Base-by-base conservation (phyloP, 2,797 vertebrate genomes). In the Manis crassicaudata region DNA sequence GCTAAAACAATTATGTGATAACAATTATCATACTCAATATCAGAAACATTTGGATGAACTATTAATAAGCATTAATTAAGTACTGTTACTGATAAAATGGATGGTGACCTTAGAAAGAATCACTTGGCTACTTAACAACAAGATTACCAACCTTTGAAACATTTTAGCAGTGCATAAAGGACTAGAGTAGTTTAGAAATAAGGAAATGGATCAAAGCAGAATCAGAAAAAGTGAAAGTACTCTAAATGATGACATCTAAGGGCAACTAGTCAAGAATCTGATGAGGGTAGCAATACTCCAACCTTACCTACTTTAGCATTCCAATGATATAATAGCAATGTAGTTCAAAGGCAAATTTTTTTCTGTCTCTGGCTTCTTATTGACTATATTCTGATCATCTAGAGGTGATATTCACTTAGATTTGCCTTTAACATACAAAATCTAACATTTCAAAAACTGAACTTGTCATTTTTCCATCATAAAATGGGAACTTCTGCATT, bases 81-180 rank as follows among this genome's bases (percentile, higher is more conserved):
- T 86, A 97, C 96, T 96, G 97, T 93, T 95, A 80, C 96, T 97
- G 95, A 96, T 96, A 97, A 91, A 97, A 97, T 91, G 70, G 75
- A 96, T 97, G 77, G 97, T 75, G 58, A 97, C 89, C 93, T 90
- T 27, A 54, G 63, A 97, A 96, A 98, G 75, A 92, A 97, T 68
- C 83, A 43, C 95, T 89, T 92, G 82, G 62, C 68, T 97, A 86
- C 70, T 84, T 90, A 13, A 21, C 96, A 97, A 93, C 73, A 75
- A 83, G 91, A 88, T 97, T 72, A 87, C 40, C 94, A 97, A 98
- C 96, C 98, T 98, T 98, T 98, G 98, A 97, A 97, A 98, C 92
- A 62, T 40, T 92, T 67, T 83, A 81, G 76, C 13, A 95, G 43
- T 35, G 84, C 88, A 89, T 88, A 93, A 79, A 91, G 94, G 54